Evolutionary conservation across 1,140 invertebrate species (phyloP).

Genomic region (Anagrus nilaparvatae): DNA sequence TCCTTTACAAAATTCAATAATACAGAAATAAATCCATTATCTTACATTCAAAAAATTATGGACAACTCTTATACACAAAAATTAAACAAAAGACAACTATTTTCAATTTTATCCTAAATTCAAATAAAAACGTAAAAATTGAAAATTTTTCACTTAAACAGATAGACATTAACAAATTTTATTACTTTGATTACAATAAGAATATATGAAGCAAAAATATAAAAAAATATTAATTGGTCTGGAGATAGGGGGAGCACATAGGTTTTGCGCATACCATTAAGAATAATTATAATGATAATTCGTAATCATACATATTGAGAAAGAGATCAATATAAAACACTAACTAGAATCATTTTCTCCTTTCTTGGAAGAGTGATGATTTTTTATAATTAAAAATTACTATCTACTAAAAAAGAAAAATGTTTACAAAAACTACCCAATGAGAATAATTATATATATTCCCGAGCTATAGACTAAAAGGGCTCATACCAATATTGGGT

Average conservation of each 20-base stretch:
- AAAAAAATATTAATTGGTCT: conserved; percentile 43
- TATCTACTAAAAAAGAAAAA: conserved; percentile 35
- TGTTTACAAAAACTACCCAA: conserved; percentile 23
- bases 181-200: neutral
- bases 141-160: conserved; percentile 8
- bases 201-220: conserved; percentile 32
- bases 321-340: conserved; percentile 45
- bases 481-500: conserved; percentile 9
- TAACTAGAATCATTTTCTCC: conserved; percentile 42
- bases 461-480: conserved; percentile 14
- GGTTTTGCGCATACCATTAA: conserved; percentile 37
- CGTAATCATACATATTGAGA: conserved; percentile 34
- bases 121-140: neutral
- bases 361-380: conserved; percentile 39
- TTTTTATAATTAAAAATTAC: conserved; percentile 36
- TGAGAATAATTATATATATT: conserved; percentile 10
- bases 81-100: neutral
- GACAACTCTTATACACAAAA: neutral
- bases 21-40: neutral
- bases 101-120: neutral
- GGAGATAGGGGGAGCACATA: too few relatives aligned
- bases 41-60: neutral
- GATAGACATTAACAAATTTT: conserved; percentile 7
- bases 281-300: conserved; percentile 26
- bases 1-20: conserved; percentile 2